These are phyloP conservation scores for Macrophya alboannulata DNA, from an alignment of 2,888 invertebrate species.

Conservation along the genomic window DNA sequence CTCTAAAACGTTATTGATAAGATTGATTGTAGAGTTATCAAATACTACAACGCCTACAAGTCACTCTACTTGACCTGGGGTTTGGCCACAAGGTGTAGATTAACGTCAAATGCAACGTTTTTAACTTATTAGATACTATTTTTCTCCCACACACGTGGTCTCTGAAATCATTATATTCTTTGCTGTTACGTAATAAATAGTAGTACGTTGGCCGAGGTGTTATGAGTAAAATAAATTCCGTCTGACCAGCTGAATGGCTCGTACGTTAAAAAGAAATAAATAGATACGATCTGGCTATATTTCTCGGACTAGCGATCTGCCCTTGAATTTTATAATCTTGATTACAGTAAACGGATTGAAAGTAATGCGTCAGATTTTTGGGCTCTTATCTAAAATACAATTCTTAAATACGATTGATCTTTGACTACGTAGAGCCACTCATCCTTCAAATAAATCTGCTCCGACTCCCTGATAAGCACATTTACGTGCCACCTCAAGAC, in stretches of 20 bases:
- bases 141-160: conserved; percentile 39
- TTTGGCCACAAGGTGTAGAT: background rate
- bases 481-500: background rate
- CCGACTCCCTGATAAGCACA: conserved; percentile 13
- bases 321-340: conserved; percentile 37
- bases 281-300: background rate
- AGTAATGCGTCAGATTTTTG: background rate
- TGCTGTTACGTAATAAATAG: conserved; percentile 30
- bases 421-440: background rate
- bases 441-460: conserved; percentile 46
- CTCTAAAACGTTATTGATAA: background rate
- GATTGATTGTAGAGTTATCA: background rate
- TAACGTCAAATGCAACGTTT: conserved; percentile 18
- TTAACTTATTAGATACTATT: conserved; percentile 11
- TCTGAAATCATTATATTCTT: conserved; percentile 1
- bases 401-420: background rate
- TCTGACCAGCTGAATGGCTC: background rate
- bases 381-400: conserved; percentile 15
- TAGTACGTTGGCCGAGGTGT: conserved; percentile 20
- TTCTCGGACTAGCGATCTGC: background rate
- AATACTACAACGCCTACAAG: conserved; percentile 2
- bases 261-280: background rate
- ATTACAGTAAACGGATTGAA: background rate
- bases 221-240: background rate
- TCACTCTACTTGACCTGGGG: conserved; percentile 3